Evolutionary conservation across 2,113 vertebrate species (phyloP).

Genomic region (Engraulis encrasicolus): DNA sequence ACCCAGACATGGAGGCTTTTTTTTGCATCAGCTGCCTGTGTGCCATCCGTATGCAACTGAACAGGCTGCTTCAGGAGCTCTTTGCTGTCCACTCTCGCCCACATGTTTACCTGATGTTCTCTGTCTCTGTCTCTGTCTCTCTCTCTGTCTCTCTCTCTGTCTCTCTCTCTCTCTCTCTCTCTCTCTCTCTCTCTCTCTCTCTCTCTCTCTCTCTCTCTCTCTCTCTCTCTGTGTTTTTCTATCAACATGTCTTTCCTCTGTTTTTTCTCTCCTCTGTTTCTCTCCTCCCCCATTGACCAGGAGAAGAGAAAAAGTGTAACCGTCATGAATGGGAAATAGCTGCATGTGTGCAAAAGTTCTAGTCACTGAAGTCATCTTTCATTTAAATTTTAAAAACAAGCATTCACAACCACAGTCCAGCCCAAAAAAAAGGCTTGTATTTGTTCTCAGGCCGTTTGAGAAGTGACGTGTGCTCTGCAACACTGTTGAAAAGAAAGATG

Average conservation of each 20-base stretch:
- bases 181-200: background rate
- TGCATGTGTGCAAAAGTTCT: background rate
- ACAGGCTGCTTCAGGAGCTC: constrained; percentile 39
- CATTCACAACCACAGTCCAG: background rate
- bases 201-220: background rate
- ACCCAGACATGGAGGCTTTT: background rate
- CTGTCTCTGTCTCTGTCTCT: constrained; percentile 14
- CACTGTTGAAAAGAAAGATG: constrained; percentile 30
- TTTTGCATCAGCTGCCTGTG: constrained; percentile 14
- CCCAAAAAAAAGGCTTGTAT: constrained; percentile 25
- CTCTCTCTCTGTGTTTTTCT: background rate
- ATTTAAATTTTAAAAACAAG: too few relatives aligned
- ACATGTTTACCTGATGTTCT: constrained; percentile 33
- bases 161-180: background rate
- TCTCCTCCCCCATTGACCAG: constrained; percentile 45
- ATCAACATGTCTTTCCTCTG: too few relatives aligned
- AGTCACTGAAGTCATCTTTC: background rate
- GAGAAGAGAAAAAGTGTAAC: constrained; percentile 49
- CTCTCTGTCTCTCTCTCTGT: background rate
- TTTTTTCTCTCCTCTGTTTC: constrained; percentile 29
- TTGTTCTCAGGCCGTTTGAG: constrained; percentile 46
- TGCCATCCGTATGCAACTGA: constrained; percentile 26
- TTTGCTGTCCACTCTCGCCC: background rate
- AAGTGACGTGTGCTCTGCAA: too few relatives aligned
- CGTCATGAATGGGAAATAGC: constrained; percentile 48